These are phyloP conservation scores for Odontocolon sp. DNA, from an alignment of 2,888 invertebrate genomes.

Conservation along the genomic window DNA sequence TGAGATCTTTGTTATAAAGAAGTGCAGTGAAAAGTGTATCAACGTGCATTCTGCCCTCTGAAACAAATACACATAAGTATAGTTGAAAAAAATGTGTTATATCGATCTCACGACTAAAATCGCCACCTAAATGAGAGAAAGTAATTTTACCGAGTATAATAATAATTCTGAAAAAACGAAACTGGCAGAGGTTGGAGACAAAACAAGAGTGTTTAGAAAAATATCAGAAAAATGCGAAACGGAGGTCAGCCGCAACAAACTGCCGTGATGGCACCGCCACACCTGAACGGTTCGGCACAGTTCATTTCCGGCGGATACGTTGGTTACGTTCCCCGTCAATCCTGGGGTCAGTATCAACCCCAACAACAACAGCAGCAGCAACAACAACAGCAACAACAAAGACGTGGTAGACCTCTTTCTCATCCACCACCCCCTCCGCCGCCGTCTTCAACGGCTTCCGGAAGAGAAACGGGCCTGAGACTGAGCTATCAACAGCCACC, in stretches of 20 bases:
- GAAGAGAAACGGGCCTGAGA: constrained; percentile 65
- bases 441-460: constrained; percentile 53
- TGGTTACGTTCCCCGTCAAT: constrained; percentile 81
- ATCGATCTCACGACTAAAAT: too few species aligned
- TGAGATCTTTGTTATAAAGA: too few species aligned
- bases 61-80: too few species aligned
- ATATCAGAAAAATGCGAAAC: constrained; percentile 73
- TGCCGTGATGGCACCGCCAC: constrained; percentile 79
- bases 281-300: constrained; percentile 80
- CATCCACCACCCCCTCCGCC: constrained; percentile 77
- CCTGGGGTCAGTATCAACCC: constrained; percentile 82
- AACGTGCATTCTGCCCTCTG: too few species aligned
- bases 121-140: not conserved
- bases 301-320: constrained; percentile 83
- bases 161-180: not conserved
- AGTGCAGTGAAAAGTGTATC: too few species aligned
- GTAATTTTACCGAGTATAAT: not conserved
- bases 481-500: constrained; percentile 56
- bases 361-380: constrained; percentile 61
- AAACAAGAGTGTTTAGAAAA: not conserved
- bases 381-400: constrained; percentile 48
- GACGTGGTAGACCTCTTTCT: constrained; percentile 73
- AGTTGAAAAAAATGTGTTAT: too few species aligned
- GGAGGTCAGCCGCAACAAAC: constrained; percentile 78
- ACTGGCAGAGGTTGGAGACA: not conserved